These are phyloP conservation scores for Megaceryle maxima DNA, from an alignment of 2,113 vertebrate genomes.

Conservation along the genomic window DNA sequence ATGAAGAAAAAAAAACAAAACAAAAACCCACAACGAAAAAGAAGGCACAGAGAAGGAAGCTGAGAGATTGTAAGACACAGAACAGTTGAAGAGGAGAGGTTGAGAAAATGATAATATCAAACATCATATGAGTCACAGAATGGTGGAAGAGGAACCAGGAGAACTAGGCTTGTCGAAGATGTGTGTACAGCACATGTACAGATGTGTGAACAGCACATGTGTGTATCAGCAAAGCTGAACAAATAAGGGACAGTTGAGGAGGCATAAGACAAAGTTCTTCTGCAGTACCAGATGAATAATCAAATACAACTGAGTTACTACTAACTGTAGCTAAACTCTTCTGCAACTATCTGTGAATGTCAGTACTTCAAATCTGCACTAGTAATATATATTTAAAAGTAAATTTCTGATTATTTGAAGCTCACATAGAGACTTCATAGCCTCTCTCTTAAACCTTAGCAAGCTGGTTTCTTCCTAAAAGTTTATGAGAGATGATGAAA, in stretches of 20 bases:
- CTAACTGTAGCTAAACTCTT: background rate
- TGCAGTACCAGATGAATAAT: background rate
- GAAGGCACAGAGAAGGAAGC: background rate
- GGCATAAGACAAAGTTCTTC: background rate
- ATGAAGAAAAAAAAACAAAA: background rate
- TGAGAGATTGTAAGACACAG: background rate
- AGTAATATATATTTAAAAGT: background rate
- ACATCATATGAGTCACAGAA: background rate
- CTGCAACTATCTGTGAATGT: background rate
- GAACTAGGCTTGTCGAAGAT: background rate
- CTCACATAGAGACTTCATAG: background rate
- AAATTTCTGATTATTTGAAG: background rate
- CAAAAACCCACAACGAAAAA: background rate
- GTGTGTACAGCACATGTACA: background rate
- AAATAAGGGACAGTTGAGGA: background rate
- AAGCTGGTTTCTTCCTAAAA: background rate
- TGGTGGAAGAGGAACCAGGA: background rate
- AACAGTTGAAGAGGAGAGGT: background rate
- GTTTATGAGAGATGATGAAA: background rate
- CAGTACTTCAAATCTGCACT: background rate
- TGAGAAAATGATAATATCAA: background rate
- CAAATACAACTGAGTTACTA: background rate
- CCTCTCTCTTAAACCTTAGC: background rate
- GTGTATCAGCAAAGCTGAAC: background rate
- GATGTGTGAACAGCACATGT: background rate